phyloP scores from a whole-genome alignment of 2,113 vertebrate genomes.

The Nycticorax nycticorax region DNA sequence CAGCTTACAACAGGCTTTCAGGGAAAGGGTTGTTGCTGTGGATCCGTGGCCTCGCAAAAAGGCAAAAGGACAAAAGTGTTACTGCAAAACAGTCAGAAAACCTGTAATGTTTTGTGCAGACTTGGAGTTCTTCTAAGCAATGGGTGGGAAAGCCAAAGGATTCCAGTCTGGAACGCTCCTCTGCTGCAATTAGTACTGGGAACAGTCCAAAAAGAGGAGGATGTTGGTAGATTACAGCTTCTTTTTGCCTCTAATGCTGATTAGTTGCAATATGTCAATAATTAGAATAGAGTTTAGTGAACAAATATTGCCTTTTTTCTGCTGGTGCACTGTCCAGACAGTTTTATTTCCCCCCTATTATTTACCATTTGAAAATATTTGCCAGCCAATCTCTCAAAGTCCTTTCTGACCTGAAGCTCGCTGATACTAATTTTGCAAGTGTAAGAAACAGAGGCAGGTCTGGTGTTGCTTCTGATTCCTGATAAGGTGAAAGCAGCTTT shows the following conservation, averaged over 20 bases:
- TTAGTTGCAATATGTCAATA: background rate
- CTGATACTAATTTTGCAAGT: background rate
- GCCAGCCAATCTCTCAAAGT: background rate
- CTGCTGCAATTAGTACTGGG: background rate
- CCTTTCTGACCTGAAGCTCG: background rate
- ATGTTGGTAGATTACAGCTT: background rate
- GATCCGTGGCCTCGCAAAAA: background rate
- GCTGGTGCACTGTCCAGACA: background rate
- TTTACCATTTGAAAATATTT: background rate
- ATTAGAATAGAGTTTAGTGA: background rate
- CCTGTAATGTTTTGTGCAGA: background rate
- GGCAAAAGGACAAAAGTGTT: background rate
- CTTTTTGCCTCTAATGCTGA: background rate
- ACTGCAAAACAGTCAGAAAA: background rate
- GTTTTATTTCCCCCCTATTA: background rate
- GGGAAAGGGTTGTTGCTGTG: background rate
- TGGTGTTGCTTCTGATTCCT: background rate
- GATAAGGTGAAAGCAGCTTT: background rate
- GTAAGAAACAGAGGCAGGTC: background rate
- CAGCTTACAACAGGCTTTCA: background rate
- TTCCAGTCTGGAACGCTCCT: rapidly evolving
- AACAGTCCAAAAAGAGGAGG: background rate
- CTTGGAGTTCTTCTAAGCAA: background rate
- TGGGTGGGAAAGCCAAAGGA: background rate
- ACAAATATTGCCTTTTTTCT: background rate